Evolutionary conservation across 2,113 vertebrate species (phyloP).

Genomic region (Naja naja): DNA sequence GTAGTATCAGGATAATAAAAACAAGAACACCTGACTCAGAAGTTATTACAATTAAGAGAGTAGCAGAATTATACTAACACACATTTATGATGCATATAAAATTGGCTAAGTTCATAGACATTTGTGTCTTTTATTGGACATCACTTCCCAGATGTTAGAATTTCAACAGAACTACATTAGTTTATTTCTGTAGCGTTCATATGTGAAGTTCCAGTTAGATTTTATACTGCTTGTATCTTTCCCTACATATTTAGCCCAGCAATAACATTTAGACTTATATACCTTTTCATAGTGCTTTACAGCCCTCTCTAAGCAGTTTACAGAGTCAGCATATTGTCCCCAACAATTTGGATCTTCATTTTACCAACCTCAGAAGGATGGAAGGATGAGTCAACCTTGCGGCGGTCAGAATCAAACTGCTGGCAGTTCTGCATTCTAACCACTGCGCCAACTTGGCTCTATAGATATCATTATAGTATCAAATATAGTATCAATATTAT

Average conservation of each 20-base stretch:
- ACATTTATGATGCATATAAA: background rate
- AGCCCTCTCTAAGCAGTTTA: background rate
- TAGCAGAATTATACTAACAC: background rate
- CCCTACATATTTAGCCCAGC: background rate
- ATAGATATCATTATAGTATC: background rate
- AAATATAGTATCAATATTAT: background rate
- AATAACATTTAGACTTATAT: background rate
- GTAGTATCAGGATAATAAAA: slow-evolving; percentile 47
- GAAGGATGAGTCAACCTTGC: background rate
- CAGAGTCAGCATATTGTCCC: no score
- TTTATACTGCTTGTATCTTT: background rate
- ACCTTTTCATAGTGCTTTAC: background rate
- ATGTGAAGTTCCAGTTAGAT: background rate
- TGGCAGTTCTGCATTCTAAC: background rate
- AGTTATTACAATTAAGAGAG: slow-evolving; percentile 33
- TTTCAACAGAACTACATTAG: background rate
- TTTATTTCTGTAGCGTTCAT: background rate
- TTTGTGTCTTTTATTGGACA: background rate
- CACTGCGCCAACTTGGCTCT: background rate
- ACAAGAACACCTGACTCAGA: slow-evolving; percentile 51
- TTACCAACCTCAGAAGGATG: background rate
- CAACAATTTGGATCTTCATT: background rate
- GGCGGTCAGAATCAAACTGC: background rate
- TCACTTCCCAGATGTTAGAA: background rate
- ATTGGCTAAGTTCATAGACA: background rate